A percentile compares a stretch with the other conserved stretches of the same genome.
Conservation (phyloP, 2,888 invertebrate genomes). For the Agrochola macilenta region DNA sequence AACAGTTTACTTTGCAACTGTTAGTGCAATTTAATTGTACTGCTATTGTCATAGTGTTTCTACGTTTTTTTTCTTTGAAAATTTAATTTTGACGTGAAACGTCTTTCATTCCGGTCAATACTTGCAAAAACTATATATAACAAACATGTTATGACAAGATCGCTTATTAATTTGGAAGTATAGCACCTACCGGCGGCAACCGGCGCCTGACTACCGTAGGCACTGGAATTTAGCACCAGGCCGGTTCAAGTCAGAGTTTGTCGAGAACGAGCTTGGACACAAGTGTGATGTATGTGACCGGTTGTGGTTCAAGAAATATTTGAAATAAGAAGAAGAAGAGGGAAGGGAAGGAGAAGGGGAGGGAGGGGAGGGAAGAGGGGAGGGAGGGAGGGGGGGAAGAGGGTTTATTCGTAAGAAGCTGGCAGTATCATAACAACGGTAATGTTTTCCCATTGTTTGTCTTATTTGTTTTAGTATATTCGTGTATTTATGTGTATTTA, state of each 20-base stretch:
- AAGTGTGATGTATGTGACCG: neutral
- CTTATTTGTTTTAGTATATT: too few species aligned
- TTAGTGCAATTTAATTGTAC: slow-evolving; percentile 27
- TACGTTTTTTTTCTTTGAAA: neutral
- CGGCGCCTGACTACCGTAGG: neutral
- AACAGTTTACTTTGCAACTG: slow-evolving; percentile 32
- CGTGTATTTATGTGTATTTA: too few species aligned
- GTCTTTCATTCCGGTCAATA: neutral
- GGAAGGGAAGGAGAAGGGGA: too few species aligned
- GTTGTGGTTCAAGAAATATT: neutral
- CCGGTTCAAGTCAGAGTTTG: neutral
- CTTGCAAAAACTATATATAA: neutral
- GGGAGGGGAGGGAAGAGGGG: too few species aligned
- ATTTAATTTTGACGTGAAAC: neutral
- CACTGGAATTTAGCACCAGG: neutral
- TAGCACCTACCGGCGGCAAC: neutral
- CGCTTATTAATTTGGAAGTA: neutral
- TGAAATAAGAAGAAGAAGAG: too few species aligned
- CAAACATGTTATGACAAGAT: neutral
- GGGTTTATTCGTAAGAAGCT: too few species aligned
- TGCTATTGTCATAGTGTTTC: slow-evolving; percentile 1
- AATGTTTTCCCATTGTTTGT: too few species aligned
- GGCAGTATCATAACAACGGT: too few species aligned
- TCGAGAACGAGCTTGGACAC: neutral
- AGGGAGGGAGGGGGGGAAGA: too few species aligned